Percentiles rank a stretch among this genome's conserved stretches.
These are phyloP conservation scores for Gadopsis bispinosus DNA, from an alignment of 2,797 vertebrate genomes.

Conservation along the genomic window DNA sequence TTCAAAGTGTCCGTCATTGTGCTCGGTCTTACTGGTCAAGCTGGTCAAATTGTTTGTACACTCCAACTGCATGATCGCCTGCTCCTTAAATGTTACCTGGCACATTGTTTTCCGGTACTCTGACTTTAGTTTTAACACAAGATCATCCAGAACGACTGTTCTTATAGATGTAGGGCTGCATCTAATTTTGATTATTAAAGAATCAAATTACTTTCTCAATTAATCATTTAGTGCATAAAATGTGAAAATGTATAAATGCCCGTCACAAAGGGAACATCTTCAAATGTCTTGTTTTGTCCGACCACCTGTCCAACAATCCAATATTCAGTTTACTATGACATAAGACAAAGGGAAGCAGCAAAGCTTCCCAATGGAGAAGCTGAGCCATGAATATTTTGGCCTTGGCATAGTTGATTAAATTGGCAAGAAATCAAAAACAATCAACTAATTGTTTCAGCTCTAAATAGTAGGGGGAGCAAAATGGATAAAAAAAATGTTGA, in stretches of 20 bases:
- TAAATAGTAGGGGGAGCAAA: not conserved
- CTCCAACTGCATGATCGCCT: not conserved
- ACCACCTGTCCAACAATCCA: not conserved
- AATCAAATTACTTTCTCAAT: not conserved
- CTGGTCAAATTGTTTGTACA: not conserved
- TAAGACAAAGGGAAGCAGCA: not conserved
- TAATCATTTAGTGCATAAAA: too few relatives aligned
- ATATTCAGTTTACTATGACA: not conserved
- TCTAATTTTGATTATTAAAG: not conserved
- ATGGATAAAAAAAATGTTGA: not conserved
- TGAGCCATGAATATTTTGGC: not conserved
- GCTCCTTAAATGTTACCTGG: not conserved
- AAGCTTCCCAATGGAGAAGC: not conserved
- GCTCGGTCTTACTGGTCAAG: not conserved
- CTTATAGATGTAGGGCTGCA: not conserved
- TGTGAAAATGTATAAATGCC: too few relatives aligned
- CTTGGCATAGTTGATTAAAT: not conserved
- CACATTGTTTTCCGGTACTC: not conserved
- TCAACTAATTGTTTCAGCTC: not conserved
- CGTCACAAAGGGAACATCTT: not conserved
- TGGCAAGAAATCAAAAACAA: not conserved
- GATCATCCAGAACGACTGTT: not conserved
- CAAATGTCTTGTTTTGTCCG: not conserved
- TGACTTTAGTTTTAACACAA: not conserved
- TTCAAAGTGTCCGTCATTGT: not conserved